phyloP scores from a whole-genome alignment of 1,140 invertebrate species.

The Euschistus heros region DNA sequence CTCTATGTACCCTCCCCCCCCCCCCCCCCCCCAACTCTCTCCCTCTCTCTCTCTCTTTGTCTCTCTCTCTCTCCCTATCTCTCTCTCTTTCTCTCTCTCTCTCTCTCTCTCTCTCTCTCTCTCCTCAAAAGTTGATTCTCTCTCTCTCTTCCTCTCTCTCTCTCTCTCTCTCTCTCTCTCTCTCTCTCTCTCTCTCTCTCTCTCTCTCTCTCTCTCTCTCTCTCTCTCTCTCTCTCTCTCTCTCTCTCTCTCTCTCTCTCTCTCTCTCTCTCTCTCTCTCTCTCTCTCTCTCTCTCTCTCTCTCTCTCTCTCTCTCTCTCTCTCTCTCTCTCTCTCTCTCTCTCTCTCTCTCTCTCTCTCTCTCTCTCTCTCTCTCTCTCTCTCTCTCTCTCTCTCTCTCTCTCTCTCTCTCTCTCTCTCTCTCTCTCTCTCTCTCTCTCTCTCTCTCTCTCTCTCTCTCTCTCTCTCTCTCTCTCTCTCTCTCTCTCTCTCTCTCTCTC shows the following conservation, averaged over 20 bases:
- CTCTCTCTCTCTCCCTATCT: not conserved
- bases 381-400: slow-evolving; percentile 8
- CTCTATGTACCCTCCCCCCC: not conserved
- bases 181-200: not conserved
- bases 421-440: slow-evolving; percentile 1
- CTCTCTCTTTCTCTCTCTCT: not conserved
- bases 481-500: not conserved
- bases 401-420: not conserved
- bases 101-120: not conserved
- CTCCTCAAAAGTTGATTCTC: not conserved
- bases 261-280: not conserved
- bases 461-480: slow-evolving; percentile 9
- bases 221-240: slow-evolving; percentile 19
- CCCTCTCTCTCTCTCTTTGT: not conserved
- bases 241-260: slow-evolving; percentile 9
- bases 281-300: slow-evolving; percentile 11
- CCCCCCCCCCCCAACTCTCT: not conserved
- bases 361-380: slow-evolving; percentile 6
- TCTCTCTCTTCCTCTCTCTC: not conserved
- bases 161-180: not conserved
- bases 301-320: slow-evolving; percentile 1
- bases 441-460: slow-evolving; percentile 12
- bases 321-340: not conserved
- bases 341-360: not conserved
- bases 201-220: slow-evolving; percentile 16